A percentile compares a stretch with the other conserved stretches of the same genome.
Conservation (phyloP, 2,113 vertebrate species). For the Clupea harengus region DNA sequence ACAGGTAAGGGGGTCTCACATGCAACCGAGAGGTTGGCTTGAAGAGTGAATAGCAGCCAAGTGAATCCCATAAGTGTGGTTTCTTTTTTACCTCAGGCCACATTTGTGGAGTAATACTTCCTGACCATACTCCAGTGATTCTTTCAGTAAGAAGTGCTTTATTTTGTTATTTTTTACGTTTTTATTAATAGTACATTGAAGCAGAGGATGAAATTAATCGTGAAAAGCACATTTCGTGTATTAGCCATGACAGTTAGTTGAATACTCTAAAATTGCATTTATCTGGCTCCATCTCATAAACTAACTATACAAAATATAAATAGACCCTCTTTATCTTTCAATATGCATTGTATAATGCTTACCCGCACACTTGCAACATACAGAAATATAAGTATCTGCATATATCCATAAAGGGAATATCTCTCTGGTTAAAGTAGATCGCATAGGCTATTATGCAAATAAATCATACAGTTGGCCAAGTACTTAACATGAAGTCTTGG, state of each 20-base stretch:
- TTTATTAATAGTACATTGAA: conserved; percentile 11
- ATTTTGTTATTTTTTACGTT: conserved; percentile 1
- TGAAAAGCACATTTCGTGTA: background rate
- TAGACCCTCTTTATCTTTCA: background rate
- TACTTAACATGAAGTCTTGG: background rate
- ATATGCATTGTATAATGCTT: background rate
- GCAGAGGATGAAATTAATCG: background rate
- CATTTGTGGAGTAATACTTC: too few species aligned
- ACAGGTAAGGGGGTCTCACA: too few species aligned
- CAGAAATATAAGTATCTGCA: background rate
- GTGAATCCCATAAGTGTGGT: too few species aligned
- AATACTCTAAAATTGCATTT: conserved; percentile 2
- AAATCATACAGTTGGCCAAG: background rate
- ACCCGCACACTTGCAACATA: conserved; percentile 1
- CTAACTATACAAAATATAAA: conserved; percentile 18
- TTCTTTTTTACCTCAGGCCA: too few species aligned
- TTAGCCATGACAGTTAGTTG: conserved; percentile 10
- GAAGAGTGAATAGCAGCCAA: too few species aligned
- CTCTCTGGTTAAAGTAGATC: background rate
- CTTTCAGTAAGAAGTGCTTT: conserved; percentile 3
- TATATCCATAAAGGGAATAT: conserved; percentile 5
- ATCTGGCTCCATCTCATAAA: background rate
- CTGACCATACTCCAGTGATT: background rate
- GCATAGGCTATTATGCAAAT: conserved; percentile 8
- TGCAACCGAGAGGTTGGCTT: too few species aligned